Evolutionary conservation across 2,797 vertebrate genomes (phyloP).

Genomic region (Diplodus puntazzo): DNA sequence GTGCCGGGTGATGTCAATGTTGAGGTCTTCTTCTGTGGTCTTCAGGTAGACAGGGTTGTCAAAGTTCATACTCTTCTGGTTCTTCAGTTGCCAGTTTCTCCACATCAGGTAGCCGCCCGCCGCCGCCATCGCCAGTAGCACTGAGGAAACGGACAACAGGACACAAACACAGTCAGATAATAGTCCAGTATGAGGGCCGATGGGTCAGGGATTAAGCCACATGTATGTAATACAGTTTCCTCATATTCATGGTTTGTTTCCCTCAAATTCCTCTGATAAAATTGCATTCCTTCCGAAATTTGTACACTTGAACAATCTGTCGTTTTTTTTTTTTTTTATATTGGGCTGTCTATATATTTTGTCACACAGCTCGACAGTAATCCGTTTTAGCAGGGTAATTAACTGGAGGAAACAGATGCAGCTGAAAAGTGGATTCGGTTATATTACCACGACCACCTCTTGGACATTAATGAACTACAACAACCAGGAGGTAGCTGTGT

Average conservation of each 20-base stretch:
- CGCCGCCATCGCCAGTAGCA: conserved; percentile 90
- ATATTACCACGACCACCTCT: not conserved
- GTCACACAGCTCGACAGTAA: not conserved
- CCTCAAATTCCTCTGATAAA: not conserved
- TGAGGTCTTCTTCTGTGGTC: conserved; percentile 97
- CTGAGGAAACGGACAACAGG: conserved; percentile 69
- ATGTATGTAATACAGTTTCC: not conserved
- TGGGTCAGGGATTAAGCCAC: not conserved
- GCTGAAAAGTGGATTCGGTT: not conserved
- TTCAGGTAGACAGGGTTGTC: conserved; percentile 99
- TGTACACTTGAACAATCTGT: not conserved
- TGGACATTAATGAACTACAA: not conserved
- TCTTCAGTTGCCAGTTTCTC: conserved; percentile 97
- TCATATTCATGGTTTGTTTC: not conserved
- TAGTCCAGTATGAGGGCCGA: not conserved
- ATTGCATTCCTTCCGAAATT: no score
- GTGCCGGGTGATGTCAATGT: conserved; percentile 95
- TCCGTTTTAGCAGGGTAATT: not conserved
- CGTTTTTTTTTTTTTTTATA: not conserved
- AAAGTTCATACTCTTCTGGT: conserved; percentile 99
- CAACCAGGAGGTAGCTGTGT: not conserved
- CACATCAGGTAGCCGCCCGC: conserved; percentile 93
- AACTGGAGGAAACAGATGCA: not conserved
- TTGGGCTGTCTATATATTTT: not conserved
- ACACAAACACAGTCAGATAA: not conserved